Evolutionary conservation across 2,113 vertebrate species (phyloP).

Genomic region (Sus scrofa): DNA sequence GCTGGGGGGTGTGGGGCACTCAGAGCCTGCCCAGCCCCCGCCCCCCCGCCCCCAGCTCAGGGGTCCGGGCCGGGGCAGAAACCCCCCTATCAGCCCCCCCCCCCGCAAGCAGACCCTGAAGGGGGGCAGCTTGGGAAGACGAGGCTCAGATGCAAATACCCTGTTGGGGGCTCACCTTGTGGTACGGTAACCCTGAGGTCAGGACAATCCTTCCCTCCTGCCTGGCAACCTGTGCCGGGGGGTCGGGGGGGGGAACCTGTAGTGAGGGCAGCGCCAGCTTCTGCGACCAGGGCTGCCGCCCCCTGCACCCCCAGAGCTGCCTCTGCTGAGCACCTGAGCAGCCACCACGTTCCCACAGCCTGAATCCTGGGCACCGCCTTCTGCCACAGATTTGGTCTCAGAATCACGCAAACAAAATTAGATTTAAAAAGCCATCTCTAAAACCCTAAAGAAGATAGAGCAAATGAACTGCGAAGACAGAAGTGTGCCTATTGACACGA

Average conservation of each 20-base stretch:
- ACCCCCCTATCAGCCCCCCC: background rate
- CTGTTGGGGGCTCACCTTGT: slow-evolving; percentile 87
- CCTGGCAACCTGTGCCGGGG: slow-evolving; percentile 89
- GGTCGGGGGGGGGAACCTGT: background rate
- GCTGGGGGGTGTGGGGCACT: accelerated
- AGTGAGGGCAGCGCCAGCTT: background rate
- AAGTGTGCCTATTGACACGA: too few species aligned
- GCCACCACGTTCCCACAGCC: background rate
- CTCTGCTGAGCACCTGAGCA: background rate
- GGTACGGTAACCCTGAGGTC: slow-evolving; percentile 92
- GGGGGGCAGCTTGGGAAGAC: background rate
- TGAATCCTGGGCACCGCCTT: accelerated
- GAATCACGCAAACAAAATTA: background rate
- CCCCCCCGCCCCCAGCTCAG: background rate
- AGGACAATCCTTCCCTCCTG: slow-evolving; percentile 92
- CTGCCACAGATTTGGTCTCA: background rate
- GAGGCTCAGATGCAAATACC: background rate
- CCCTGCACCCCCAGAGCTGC: accelerated
- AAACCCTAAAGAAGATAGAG: background rate
- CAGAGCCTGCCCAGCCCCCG: background rate
- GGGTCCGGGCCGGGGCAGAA: background rate
- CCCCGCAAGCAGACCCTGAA: background rate
- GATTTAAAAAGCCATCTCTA: background rate
- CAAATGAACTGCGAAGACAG: background rate
- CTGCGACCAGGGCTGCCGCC: accelerated